These are phyloP conservation scores for Rhinichthys osculus DNA, from an alignment of 2,797 vertebrate species.

Conservation along the genomic window DNA sequence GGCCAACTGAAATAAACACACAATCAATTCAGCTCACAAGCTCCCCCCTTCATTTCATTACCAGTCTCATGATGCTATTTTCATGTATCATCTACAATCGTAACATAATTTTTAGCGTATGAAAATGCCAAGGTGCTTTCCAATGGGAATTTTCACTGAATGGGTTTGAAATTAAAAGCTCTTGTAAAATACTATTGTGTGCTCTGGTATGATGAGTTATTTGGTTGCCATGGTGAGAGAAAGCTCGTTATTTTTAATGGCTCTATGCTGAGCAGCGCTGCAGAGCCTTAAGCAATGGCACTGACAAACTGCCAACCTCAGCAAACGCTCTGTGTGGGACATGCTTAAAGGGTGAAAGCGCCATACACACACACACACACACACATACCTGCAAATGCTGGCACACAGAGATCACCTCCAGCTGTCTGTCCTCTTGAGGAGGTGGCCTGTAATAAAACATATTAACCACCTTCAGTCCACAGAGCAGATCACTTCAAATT, in stretches of 20 bases:
- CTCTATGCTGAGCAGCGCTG: not conserved
- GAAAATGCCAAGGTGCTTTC: conserved; percentile 34
- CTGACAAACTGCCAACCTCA: conserved; percentile 41
- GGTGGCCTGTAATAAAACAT: not conserved
- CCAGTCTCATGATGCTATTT: conserved; percentile 20
- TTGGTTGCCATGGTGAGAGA: conserved; percentile 33
- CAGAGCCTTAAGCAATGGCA: conserved; percentile 41
- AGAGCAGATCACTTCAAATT: conserved; percentile 15
- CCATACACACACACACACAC: not conserved
- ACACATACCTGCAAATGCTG: not conserved
- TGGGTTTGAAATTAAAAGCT: conserved; percentile 42
- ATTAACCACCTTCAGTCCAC: not conserved
- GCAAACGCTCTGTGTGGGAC: conserved; percentile 33
- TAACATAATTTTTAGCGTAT: not conserved
- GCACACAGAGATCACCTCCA: conserved; percentile 6
- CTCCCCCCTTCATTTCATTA: conserved; percentile 12
- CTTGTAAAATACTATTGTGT: conserved; percentile 41
- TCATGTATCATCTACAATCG: conserved; percentile 23
- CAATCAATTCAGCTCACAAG: conserved; percentile 35
- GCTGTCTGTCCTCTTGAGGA: conserved; percentile 11
- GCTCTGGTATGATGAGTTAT: conserved; percentile 44
- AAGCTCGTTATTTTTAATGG: conserved; percentile 46
- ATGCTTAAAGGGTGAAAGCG: not conserved
- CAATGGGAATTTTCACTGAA: conserved; percentile 36
- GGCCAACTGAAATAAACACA: conserved; percentile 49